Conservation (phyloP, 2,797 vertebrate species). For the Nyctibius grandis region DNA sequence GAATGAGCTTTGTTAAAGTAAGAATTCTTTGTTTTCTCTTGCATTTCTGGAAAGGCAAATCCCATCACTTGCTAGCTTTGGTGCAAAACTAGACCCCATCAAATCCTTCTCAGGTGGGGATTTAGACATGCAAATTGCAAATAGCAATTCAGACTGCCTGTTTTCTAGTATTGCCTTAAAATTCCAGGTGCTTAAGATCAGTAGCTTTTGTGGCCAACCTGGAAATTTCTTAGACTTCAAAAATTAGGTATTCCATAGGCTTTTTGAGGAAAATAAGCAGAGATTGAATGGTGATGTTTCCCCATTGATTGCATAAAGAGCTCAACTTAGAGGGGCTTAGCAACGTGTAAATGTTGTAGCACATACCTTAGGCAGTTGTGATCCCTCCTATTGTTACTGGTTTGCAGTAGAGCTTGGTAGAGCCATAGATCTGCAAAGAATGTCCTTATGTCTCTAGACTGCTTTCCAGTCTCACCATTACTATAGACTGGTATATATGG, state of each 20-base stretch:
- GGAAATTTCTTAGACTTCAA: background rate
- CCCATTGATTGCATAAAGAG: background rate
- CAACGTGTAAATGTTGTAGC: background rate
- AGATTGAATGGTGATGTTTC: background rate
- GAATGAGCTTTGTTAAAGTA: slow-evolving; percentile 99
- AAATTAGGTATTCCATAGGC: background rate
- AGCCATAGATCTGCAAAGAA: background rate
- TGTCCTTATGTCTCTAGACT: background rate
- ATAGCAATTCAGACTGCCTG: background rate
- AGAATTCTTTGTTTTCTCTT: slow-evolving; percentile 11
- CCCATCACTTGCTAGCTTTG: background rate
- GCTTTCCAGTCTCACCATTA: background rate
- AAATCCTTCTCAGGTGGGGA: background rate
- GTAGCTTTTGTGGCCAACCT: background rate
- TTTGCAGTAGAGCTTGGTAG: background rate
- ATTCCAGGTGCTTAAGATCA: background rate
- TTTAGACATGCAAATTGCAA: background rate
- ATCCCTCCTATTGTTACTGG: background rate
- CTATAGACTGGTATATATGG: background rate
- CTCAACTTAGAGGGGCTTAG: background rate
- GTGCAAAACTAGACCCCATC: background rate
- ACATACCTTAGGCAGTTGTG: background rate
- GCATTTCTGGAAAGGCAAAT: background rate
- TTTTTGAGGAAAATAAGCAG: background rate
- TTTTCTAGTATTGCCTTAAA: background rate